Base-by-base conservation (phyloP, 30 jellyfish, hydroid and myxozoan species). In the Mastigias papua region DNA sequence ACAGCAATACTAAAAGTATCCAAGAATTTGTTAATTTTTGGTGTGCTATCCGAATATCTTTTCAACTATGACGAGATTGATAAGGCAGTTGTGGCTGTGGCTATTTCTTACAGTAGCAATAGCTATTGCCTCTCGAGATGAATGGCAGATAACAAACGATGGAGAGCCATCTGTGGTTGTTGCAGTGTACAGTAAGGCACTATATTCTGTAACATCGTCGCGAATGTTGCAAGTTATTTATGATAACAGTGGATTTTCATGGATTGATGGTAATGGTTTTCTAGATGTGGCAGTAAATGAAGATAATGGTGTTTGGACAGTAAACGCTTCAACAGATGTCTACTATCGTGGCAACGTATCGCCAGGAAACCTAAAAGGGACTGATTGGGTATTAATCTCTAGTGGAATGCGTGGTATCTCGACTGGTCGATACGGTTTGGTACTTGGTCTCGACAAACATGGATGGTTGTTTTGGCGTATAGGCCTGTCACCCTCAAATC, bases 391-490 rank as follows among this genome's bases (percentile, higher is more conserved):
- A 7, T 21, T 2, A 13, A 22, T 23, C 1, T 9, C 19, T 22
- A 82, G 90, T 6, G 1, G 5, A n/a, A 22, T 62, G 1, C 32
- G 15, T 6, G 58, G 61, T 13, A 80, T 80, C 6, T 27, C 81
- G 0, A 80, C 90, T 5, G 82, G 90, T 4, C 81, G 90, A 48
- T 66, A 65, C 17, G 90, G 90, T n/a, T 30, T 80, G 21, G 90
- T 80, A 23, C 23, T 80, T 42, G 90, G 90, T 15, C 81, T 22
- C 54, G 19, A 61, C 58, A 2, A 5, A 8, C 31, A 20, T 34
- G 32, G 51, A n/a, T 8, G 1, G 54, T 5, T 42, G 32, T 62
- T 0, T 22, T 23, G 2, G 27, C 31, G 90, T 72, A 9, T 19
- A 10, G 90, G 82, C 34, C 35, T 80, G 15, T 35, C 51, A 30